A percentile compares a stretch with the other conserved stretches of the same genome.
Conservation (phyloP, 2,113 vertebrate species). For the Apodemus speciosus region DNA sequence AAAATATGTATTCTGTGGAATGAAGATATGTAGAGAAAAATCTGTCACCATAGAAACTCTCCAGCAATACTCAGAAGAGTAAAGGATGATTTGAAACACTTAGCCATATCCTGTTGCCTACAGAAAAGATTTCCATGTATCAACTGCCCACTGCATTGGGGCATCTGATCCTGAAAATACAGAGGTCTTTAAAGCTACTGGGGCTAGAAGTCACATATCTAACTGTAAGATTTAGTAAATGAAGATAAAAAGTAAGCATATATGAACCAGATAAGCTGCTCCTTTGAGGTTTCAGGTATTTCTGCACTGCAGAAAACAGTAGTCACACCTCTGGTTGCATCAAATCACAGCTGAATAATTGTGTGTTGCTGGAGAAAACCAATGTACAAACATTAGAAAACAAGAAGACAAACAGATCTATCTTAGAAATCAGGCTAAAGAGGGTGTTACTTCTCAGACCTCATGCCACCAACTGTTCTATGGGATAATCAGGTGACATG, state of each 20-base stretch:
- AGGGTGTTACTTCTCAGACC: not conserved
- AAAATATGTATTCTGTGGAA: not conserved
- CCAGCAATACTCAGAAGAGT: not conserved
- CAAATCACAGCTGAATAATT: not conserved
- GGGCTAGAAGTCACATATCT: not conserved
- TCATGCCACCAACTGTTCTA: not conserved
- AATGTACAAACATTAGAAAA: not conserved
- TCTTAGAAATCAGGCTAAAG: not conserved
- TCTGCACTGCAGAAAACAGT: not conserved
- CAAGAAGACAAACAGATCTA: not conserved
- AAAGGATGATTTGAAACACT: not conserved
- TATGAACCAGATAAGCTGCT: not conserved
- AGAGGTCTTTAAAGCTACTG: not conserved
- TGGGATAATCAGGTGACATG: not conserved
- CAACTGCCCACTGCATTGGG: not conserved
- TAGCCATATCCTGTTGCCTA: not conserved
- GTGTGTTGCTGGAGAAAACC: not conserved
- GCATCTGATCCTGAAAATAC: not conserved
- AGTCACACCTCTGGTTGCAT: not conserved
- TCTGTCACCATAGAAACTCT: not conserved
- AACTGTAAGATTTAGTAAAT: not conserved
- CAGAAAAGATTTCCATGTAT: not conserved
- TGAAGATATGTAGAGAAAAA: constrained; percentile 1
- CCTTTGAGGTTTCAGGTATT: not conserved
- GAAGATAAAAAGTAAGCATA: not conserved